Evolutionary conservation across 1,140 invertebrate genomes (phyloP).

Genomic region (Drosophila insularis): DNA sequence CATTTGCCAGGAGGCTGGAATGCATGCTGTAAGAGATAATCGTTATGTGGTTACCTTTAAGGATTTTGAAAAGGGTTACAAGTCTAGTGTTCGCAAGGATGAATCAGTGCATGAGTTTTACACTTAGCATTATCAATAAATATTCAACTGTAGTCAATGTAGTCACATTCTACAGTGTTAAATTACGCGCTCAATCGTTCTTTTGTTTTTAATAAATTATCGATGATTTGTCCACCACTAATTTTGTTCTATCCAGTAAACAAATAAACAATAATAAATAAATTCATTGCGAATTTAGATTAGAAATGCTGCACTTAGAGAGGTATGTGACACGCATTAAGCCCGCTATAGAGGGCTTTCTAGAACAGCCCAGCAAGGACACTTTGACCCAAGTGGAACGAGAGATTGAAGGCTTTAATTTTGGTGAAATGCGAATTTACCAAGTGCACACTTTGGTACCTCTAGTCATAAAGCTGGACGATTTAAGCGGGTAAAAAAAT

Average conservation of each 20-base stretch:
- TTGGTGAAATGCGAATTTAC: slow-evolving; percentile 69
- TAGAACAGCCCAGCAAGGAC: slow-evolving; percentile 55
- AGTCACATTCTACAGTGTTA: neutral
- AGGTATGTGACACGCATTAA: slow-evolving; percentile 81
- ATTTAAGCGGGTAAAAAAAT: slow-evolving; percentile 59
- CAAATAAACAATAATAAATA: neutral
- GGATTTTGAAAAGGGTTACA: slow-evolving; percentile 99
- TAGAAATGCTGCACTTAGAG: slow-evolving; percentile 69
- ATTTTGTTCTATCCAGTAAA: slow-evolving; percentile 9
- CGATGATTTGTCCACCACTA: slow-evolving; percentile 15
- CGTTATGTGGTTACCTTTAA: slow-evolving; percentile 96
- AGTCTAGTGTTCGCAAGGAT: slow-evolving; percentile 99
- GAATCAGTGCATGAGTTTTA: slow-evolving; percentile 99
- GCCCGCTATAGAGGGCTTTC: slow-evolving; percentile 68
- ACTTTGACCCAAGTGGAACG: slow-evolving; percentile 52
- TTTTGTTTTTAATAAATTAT: slow-evolving; percentile 36
- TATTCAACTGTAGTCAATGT: neutral
- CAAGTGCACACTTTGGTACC: slow-evolving; percentile 71
- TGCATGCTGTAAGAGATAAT: slow-evolving; percentile 99
- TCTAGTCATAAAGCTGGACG: slow-evolving; percentile 68
- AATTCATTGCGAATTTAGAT: neutral
- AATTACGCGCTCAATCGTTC: slow-evolving; percentile 5
- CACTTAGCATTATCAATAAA: slow-evolving; percentile 88
- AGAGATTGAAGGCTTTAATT: slow-evolving; percentile 64
- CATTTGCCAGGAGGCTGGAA: slow-evolving; percentile 98